Evolutionary conservation across 2,113 vertebrate genomes (phyloP).

Genomic region (Porphyrio hochstetteri): DNA sequence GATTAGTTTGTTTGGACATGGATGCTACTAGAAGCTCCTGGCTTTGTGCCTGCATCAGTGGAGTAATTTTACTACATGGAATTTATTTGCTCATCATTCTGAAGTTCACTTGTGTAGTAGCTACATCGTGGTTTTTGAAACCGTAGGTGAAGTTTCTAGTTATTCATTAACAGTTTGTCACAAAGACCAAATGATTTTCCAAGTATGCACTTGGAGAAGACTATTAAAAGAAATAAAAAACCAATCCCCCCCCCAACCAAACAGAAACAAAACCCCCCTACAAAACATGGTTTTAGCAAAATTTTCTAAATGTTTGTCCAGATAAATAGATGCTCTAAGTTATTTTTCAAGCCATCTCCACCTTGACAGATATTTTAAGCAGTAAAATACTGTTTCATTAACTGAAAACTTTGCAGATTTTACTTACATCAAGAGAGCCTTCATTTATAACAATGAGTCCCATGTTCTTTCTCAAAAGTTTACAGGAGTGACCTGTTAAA

Average conservation of each 20-base stretch:
- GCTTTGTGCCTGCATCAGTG: neutral
- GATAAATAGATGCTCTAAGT: neutral
- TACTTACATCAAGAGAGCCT: slow-evolving; percentile 95
- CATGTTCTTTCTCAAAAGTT: slow-evolving; percentile 96
- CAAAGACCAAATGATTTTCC: neutral
- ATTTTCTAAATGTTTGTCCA: neutral
- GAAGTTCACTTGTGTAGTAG: neutral
- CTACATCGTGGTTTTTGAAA: neutral
- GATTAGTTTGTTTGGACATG: neutral
- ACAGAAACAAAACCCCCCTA: neutral
- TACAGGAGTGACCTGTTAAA: slow-evolving; percentile 92
- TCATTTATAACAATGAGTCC: slow-evolving; percentile 96
- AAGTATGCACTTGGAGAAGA: neutral
- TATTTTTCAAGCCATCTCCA: neutral
- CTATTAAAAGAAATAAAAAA: neutral
- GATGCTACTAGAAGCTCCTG: neutral
- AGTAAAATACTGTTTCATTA: neutral
- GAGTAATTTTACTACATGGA: neutral
- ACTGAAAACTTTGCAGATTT: neutral
- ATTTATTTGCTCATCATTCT: neutral
- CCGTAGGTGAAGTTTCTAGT: neutral
- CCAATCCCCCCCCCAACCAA: neutral
- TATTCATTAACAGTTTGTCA: neutral
- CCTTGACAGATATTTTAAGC: neutral
- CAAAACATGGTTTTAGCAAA: neutral